Conservation (phyloP, 2,797 vertebrate genomes). For the Bryconaethiops microstoma region DNA sequence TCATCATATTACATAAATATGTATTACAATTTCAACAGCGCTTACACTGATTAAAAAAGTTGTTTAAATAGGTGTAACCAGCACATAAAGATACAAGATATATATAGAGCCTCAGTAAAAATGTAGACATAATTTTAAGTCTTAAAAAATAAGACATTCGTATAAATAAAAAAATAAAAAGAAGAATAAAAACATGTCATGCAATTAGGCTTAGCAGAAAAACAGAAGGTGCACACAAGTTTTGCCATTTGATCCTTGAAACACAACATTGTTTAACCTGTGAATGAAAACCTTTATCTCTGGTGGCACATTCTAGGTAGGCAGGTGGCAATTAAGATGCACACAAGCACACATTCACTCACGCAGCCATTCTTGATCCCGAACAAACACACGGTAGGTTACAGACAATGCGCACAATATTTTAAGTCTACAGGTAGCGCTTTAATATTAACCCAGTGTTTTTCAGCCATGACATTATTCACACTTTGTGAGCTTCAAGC, state of each 20-base stretch:
- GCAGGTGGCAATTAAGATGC: conserved; percentile 22
- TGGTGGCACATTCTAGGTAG: conserved; percentile 49
- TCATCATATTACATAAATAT: conserved; percentile 41
- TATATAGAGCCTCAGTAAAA: conserved; percentile 31
- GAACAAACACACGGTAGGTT: conserved; percentile 23
- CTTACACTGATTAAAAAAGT: conserved; percentile 29
- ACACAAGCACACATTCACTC: conserved; percentile 17
- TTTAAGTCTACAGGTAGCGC: conserved; percentile 1
- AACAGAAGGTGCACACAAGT: conserved; percentile 37
- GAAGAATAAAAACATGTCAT: conserved; percentile 30
- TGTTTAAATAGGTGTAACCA: conserved; percentile 45
- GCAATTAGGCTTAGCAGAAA: conserved; percentile 41
- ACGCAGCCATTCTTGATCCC: conserved; percentile 11
- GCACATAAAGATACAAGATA: conserved; percentile 24
- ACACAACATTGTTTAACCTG: conserved; percentile 29
- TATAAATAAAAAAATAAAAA: neutral
- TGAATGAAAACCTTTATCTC: conserved; percentile 42
- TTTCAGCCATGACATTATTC: neutral
- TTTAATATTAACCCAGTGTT: conserved; percentile 6
- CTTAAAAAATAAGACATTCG: conserved; percentile 9
- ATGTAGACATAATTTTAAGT: conserved; percentile 29
- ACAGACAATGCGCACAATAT: conserved; percentile 29
- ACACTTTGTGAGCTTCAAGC: conserved; percentile 13
- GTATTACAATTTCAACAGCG: conserved; percentile 57
- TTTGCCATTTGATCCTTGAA: conserved; percentile 32